Evolutionary conservation across 2,113 vertebrate species (phyloP).

Genomic region (Pluvianellus socialis): DNA sequence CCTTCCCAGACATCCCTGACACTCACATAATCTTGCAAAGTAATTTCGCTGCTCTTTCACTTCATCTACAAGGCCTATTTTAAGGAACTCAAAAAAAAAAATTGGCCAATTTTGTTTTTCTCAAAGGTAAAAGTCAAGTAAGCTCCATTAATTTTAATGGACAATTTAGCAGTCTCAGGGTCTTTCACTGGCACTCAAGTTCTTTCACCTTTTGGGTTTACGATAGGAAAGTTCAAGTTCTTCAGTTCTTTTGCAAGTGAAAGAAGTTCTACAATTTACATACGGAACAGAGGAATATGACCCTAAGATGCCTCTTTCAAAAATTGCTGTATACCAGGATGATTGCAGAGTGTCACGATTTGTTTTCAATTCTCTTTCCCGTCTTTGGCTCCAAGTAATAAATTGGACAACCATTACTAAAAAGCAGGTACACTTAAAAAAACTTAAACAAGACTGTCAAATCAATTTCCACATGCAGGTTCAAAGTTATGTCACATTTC

Average conservation of each 20-base stretch:
- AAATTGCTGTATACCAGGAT: neutral
- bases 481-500: neutral
- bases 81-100: neutral
- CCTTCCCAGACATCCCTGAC: neutral
- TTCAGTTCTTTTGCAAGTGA: neutral
- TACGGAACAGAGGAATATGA: neutral
- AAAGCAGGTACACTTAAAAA: neutral
- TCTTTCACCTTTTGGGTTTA: neutral
- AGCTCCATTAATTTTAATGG: neutral
- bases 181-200: neutral
- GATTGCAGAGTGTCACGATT: neutral
- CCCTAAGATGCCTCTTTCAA: neutral
- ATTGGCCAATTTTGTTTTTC: neutral
- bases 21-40: neutral
- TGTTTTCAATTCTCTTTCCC: neutral
- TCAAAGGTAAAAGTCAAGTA: neutral
- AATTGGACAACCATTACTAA: neutral
- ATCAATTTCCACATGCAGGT: neutral
- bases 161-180: neutral
- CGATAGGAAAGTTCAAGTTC: neutral
- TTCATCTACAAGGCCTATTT: neutral
- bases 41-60: conserved; percentile 3
- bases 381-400: neutral
- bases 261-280: neutral
- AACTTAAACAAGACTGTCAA: neutral